Conservation (phyloP, 2,888 invertebrate genomes). For the Erpobdella octoculata region DNA sequence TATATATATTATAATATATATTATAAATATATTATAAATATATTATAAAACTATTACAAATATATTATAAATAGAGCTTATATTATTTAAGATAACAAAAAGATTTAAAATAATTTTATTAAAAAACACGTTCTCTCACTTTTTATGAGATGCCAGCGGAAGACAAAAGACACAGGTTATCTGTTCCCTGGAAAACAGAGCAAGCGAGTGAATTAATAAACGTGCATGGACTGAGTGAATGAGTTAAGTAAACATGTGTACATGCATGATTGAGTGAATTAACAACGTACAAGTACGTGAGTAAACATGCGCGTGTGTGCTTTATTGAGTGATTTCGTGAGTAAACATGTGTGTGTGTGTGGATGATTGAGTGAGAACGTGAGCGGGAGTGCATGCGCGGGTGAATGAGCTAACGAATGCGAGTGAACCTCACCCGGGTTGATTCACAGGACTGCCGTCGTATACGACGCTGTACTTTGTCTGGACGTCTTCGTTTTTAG, state of each 20-base stretch:
- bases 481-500: conserved; percentile 43
- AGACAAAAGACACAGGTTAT: conserved; percentile 48
- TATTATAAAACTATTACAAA: no score
- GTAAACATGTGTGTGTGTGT: not conserved
- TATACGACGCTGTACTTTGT: conserved; percentile 42
- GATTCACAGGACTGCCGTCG: conserved; percentile 41
- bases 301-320: not conserved
- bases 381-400: not conserved
- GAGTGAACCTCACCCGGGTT: conserved; percentile 40
- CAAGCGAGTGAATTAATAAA: no score
- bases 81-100: not conserved
- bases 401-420: not conserved
- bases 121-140: conserved; percentile 31
- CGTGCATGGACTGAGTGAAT: not conserved
- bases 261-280: not conserved
- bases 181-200: conserved; percentile 53
- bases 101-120: not conserved
- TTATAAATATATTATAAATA: no score
- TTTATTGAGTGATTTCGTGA: not conserved
- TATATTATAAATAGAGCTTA: not conserved
- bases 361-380: not conserved
- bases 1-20: not conserved
- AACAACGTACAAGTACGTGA: not conserved
- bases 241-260: not conserved
- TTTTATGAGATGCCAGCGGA: conserved; percentile 50